Conservation (phyloP, 2,113 vertebrate genomes). For the Benitochromis conjunctus region DNA sequence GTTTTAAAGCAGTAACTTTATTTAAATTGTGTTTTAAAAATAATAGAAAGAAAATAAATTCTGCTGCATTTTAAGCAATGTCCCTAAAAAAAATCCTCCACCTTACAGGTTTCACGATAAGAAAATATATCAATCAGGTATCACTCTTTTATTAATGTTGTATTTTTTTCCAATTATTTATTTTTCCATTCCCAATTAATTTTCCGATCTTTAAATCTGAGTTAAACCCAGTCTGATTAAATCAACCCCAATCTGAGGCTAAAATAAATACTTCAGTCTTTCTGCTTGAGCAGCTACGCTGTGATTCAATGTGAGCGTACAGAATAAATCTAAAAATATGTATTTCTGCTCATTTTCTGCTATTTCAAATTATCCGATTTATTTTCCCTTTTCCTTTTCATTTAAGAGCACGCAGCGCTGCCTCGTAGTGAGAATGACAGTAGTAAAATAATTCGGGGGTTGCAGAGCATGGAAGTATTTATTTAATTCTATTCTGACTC, state of each 20-base stretch:
- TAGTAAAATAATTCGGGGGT: slow-evolving; percentile 38
- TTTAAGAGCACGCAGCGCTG: background rate
- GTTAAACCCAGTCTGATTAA: background rate
- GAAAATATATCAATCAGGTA: background rate
- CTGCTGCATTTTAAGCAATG: background rate
- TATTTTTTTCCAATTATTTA: background rate
- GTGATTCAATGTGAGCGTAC: background rate
- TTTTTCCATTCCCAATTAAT: background rate
- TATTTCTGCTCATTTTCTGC: background rate
- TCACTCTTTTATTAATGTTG: background rate
- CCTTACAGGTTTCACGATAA: background rate
- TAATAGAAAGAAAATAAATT: background rate
- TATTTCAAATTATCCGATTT: slow-evolving; percentile 19
- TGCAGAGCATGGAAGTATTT: slow-evolving; percentile 47
- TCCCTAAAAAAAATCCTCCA: background rate
- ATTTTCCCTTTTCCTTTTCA: slow-evolving; percentile 4
- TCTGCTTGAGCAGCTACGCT: background rate
- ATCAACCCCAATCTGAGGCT: background rate
- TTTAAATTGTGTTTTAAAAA: background rate
- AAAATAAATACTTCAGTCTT: background rate
- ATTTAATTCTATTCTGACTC: slow-evolving; percentile 46
- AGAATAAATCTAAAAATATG: background rate
- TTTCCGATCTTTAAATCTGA: background rate
- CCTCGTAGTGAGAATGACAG: slow-evolving; percentile 6
- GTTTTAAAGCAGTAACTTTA: background rate